Evolutionary conservation across 2,888 invertebrate genomes (phyloP).

Genomic region (Phorcus lineatus): DNA sequence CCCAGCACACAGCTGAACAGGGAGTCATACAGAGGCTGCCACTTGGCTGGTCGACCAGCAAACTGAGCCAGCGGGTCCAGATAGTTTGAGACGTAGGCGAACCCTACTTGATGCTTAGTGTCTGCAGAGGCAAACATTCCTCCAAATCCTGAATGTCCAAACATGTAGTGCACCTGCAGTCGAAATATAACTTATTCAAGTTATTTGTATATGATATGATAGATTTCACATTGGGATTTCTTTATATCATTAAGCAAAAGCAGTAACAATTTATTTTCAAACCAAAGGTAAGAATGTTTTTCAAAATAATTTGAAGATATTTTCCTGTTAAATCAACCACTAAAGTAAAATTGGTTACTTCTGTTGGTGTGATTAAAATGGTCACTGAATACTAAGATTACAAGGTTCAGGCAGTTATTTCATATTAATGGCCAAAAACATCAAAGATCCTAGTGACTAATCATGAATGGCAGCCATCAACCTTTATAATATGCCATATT

Average conservation of each 20-base stretch:
- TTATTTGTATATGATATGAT: not conserved
- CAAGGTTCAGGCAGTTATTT: too few relatives aligned
- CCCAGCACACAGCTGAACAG: conserved; percentile 58
- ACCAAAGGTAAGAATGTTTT: too few relatives aligned
- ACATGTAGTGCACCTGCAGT: conserved; percentile 60
- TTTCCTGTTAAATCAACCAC: too few relatives aligned
- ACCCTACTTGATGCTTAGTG: conserved; percentile 69
- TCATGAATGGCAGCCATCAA: too few relatives aligned
- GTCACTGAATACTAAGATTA: too few relatives aligned
- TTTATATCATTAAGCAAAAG: not conserved
- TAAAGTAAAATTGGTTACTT: too few relatives aligned
- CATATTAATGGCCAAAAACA: too few relatives aligned
- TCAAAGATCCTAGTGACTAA: too few relatives aligned
- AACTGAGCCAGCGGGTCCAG: conserved; percentile 50
- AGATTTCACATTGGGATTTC: not conserved
- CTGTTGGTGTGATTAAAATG: too few relatives aligned
- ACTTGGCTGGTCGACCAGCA: conserved; percentile 46
- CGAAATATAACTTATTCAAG: not conserved
- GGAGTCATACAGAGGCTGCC: conserved; percentile 51
- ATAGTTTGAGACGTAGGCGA: conserved; percentile 74
- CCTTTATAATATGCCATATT: too few relatives aligned
- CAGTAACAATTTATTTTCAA: not conserved
- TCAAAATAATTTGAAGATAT: too few relatives aligned
- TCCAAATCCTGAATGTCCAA: conserved; percentile 75
- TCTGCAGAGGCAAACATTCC: conserved; percentile 75